Percentiles rank a stretch among this genome's conserved stretches.
Conservation (phyloP, 2,797 vertebrate genomes). For the Karalla daura region DNA sequence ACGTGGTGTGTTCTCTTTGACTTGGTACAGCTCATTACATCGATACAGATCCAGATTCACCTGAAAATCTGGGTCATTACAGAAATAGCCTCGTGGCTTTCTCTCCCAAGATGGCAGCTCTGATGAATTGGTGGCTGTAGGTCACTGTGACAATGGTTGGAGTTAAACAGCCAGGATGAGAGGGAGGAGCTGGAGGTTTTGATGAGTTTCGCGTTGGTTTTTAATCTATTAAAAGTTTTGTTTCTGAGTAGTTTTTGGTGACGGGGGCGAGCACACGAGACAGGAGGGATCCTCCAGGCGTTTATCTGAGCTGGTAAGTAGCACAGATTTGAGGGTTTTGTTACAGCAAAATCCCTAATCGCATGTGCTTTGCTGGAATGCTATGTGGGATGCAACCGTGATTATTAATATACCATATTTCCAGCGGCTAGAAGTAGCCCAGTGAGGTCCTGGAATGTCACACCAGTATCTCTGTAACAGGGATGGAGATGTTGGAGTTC, state of each 20-base stretch:
- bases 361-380: slow-evolving; percentile 55
- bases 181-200: slow-evolving; percentile 23
- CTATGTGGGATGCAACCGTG: slow-evolving; percentile 52
- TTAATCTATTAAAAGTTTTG: slow-evolving; percentile 44
- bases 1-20: slow-evolving; percentile 54
- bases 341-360: slow-evolving; percentile 69
- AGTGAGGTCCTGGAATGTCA: neutral
- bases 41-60: slow-evolving; percentile 74
- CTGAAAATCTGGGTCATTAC: slow-evolving; percentile 81
- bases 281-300: slow-evolving; percentile 53
- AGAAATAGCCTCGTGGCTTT: slow-evolving; percentile 77
- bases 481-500: slow-evolving; percentile 28
- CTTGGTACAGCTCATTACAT: slow-evolving; percentile 63
- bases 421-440: slow-evolving; percentile 6
- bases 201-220: slow-evolving; percentile 25
- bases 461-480: slow-evolving; percentile 14
- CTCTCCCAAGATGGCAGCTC: slow-evolving; percentile 71
- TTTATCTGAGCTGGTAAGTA: slow-evolving; percentile 77
- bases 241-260: slow-evolving; percentile 42
- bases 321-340: slow-evolving; percentile 73
- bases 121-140: slow-evolving; percentile 80
- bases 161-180: slow-evolving; percentile 22
- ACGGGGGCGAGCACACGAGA: slow-evolving; percentile 63
- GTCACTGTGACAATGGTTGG: slow-evolving; percentile 77
- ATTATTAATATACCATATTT: slow-evolving; percentile 28